These are phyloP conservation scores for Trachelus tabidus DNA, from an alignment of 2,888 invertebrate genomes.

Conservation along the genomic window DNA sequence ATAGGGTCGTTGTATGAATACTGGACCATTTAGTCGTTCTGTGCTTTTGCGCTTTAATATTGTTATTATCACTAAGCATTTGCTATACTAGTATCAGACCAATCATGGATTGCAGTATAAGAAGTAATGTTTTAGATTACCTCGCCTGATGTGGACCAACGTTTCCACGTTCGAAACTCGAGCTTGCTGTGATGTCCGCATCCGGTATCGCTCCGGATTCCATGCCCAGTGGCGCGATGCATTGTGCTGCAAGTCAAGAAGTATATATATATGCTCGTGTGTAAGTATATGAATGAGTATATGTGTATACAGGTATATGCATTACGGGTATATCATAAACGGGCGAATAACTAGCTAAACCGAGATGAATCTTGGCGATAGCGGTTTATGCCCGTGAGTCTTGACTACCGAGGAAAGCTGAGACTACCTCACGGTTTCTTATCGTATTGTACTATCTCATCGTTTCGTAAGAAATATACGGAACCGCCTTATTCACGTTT, in stretches of 20 bases:
- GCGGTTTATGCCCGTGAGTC: constrained; percentile 40
- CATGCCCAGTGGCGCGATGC: constrained; percentile 74
- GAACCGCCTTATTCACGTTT: constrained; percentile 24
- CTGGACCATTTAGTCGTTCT: neutral
- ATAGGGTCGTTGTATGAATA: neutral
- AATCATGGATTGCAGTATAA: neutral
- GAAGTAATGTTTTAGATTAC: constrained; percentile 59
- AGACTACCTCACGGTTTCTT: constrained; percentile 27
- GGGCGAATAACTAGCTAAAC: constrained; percentile 55
- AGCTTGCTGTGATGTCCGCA: constrained; percentile 73
- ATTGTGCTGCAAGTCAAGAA: constrained; percentile 67
- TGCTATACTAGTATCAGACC: neutral
- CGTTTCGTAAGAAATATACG: constrained; percentile 44
- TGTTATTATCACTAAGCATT: neutral
- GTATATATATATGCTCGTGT: neutral
- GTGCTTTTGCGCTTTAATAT: neutral
- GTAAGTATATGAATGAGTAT: neutral
- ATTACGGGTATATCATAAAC: constrained; percentile 53
- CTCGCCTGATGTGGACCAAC: constrained; percentile 76
- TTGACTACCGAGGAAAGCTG: constrained; percentile 26
- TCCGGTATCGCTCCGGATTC: constrained; percentile 73
- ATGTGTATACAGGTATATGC: constrained; percentile 19
- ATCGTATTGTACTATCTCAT: constrained; percentile 50
- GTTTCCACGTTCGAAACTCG: constrained; percentile 73
- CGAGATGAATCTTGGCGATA: constrained; percentile 53